Base-by-base conservation (phyloP, 2,113 vertebrate species). In the Tretioscincus oriximinensis region DNA sequence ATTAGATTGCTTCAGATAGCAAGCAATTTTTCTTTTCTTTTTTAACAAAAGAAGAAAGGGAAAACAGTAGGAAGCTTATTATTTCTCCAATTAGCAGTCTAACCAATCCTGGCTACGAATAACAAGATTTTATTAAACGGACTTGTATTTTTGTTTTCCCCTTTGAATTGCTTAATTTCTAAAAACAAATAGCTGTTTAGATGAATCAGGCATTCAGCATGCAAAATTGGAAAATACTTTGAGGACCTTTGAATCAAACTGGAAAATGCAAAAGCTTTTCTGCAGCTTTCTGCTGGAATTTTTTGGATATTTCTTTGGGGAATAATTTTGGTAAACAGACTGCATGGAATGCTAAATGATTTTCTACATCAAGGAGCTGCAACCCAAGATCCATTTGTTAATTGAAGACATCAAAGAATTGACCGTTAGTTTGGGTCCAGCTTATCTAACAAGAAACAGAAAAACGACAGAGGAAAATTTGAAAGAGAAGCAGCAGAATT, bases 71-170 rank as follows among this genome's bases (percentile, higher is more conserved):
- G 45, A 77, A 45, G 47, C 31, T 67, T 77, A 47, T 76, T 76
- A 51, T 77, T 77, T 77, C 51, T 67, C 64, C 76, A 22, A 45
- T 76, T 76, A 64, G 74, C n/a, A 64, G 60, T 16, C 14, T 26
- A 63, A 73, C 49, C 18, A 64, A 76, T 64, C 74, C n/a, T 45
- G 61, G 61, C 61, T 28, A 41, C 26, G n/a, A 35, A 76, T 41
- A 65, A 77, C 26, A 49, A 29, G 28, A 58, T 41, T 75, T 67
- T 22, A 67, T 22, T 31, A 49, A 67, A 67, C 28, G 26, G 29
- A 4, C 51, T 26, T 31, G n/a, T 47, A 63, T 29, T 67, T 77
- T 20, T 54, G 14, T 51, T 65, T 65, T 64, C 35, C 14, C 54
- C 45, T 76, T 45, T 35, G 45, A 4, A 51, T 14, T 18, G 26